phyloP scores from a whole-genome alignment of 2,888 invertebrate genomes.

The Phortica okadai region DNA sequence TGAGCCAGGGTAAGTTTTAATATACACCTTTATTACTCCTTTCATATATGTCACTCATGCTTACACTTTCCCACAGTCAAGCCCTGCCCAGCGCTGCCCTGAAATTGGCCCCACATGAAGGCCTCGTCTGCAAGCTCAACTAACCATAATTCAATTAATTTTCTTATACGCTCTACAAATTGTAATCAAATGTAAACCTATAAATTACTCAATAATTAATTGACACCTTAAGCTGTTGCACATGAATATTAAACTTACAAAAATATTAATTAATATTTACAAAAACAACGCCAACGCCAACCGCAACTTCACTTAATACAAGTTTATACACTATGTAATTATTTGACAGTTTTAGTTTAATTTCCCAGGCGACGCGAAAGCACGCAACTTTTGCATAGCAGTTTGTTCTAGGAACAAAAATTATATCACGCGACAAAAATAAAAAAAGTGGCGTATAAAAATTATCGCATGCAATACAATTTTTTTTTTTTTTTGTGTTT shows the following conservation, averaged over 20 bases:
- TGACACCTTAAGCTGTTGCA: neutral
- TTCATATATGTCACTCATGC: slow-evolving; percentile 21
- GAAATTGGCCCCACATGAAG: slow-evolving; percentile 62
- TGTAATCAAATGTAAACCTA: neutral
- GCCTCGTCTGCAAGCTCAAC: slow-evolving; percentile 64
- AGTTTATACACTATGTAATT: slow-evolving; percentile 1
- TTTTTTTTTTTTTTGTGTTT: neutral
- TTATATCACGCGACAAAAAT: slow-evolving; percentile 33
- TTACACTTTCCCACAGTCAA: slow-evolving; percentile 52
- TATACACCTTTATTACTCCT: no score
- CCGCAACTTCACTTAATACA: neutral
- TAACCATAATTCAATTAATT: slow-evolving; percentile 18
- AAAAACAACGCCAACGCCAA: neutral
- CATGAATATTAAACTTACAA: neutral
- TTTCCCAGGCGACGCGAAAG: slow-evolving; percentile 29
- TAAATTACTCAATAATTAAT: slow-evolving; percentile 7
- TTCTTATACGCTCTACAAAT: neutral
- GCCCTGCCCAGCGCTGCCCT: slow-evolving; percentile 56
- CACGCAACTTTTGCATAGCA: neutral
- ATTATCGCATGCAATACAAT: slow-evolving; percentile 46
- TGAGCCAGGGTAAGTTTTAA: slow-evolving; percentile 76
- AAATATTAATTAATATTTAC: neutral
- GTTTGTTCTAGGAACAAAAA: neutral
- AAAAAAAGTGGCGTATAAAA: slow-evolving; percentile 10
- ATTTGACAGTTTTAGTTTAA: slow-evolving; percentile 32